A percentile compares a stretch with the other conserved stretches of the same genome.
These are phyloP conservation scores for Amiota communis DNA, from an alignment of 2,888 invertebrate species.

Conservation along the genomic window DNA sequence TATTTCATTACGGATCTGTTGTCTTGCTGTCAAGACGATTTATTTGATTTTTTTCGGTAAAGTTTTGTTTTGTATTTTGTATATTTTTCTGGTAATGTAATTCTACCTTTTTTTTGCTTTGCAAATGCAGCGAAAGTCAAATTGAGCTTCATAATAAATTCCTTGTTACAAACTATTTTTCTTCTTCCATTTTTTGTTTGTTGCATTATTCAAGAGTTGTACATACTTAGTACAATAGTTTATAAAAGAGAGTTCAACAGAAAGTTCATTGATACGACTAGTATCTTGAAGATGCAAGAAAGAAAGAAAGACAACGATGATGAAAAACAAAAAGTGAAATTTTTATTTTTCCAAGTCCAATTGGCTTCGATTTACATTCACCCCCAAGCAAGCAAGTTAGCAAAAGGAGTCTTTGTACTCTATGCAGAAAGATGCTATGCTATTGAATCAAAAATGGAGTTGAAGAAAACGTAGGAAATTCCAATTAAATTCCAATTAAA, in stretches of 20 bases:
- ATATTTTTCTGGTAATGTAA: too few relatives aligned
- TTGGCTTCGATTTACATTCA: constrained; percentile 4
- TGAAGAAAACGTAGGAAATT: not conserved
- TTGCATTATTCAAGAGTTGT: too few relatives aligned
- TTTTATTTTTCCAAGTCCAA: not conserved
- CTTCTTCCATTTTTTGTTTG: not conserved
- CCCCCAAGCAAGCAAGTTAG: not conserved
- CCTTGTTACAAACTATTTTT: not conserved
- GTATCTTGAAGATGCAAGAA: not conserved
- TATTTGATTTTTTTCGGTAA: too few relatives aligned
- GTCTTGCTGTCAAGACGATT: too few relatives aligned
- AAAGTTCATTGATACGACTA: constrained; percentile 7
- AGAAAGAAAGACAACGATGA: too few relatives aligned
- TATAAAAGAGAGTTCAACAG: not conserved
- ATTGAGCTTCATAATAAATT: not conserved
- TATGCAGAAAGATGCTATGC: too few relatives aligned
- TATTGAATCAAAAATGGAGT: too few relatives aligned
- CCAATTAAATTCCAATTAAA: constrained; percentile 23
- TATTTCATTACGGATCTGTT: too few relatives aligned
- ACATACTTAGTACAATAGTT: too few relatives aligned
- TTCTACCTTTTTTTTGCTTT: too few relatives aligned
- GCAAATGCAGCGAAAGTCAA: not conserved
- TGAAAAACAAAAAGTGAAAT: not conserved
- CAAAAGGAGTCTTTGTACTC: too few relatives aligned
- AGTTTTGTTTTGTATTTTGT: too few relatives aligned